Conservation (phyloP, 2,113 vertebrate genomes). For the Terrapene triunguis region DNA sequence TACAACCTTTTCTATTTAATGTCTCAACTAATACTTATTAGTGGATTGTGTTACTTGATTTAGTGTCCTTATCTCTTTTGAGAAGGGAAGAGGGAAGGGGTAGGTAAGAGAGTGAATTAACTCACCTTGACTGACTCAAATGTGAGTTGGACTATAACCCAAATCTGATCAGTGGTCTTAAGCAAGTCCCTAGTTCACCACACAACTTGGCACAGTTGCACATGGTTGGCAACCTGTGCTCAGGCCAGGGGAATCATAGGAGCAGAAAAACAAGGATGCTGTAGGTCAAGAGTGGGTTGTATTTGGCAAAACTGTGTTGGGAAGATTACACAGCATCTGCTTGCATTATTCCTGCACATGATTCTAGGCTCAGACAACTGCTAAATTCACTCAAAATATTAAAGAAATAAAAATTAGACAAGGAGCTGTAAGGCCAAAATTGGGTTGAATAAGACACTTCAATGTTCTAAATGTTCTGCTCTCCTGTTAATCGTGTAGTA, state of each 20-base stretch:
- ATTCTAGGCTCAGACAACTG: slow-evolving; percentile 31
- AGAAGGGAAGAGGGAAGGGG: background rate
- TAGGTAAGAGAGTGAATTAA: slow-evolving; percentile 1
- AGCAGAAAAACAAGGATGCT: background rate
- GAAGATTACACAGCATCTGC: slow-evolving; percentile 72
- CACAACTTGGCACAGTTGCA: background rate
- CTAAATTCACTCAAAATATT: slow-evolving; percentile 36
- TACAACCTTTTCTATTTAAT: background rate
- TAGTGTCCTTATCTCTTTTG: background rate
- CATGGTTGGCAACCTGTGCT: background rate
- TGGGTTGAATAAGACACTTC: slow-evolving; percentile 8
- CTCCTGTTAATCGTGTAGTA: slow-evolving; percentile 1
- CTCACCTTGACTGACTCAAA: slow-evolving; percentile 24
- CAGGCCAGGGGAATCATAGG: slow-evolving; percentile 22
- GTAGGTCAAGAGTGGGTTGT: slow-evolving; percentile 46
- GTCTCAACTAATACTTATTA: background rate
- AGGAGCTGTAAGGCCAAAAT: background rate
- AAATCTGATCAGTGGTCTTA: slow-evolving; percentile 38
- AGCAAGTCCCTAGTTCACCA: slow-evolving; percentile 16
- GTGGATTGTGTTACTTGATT: background rate
- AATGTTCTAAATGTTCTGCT: background rate
- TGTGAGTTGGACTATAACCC: slow-evolving; percentile 17
- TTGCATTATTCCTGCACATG: slow-evolving; percentile 61
- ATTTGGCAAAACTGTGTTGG: slow-evolving; percentile 42
- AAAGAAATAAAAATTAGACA: background rate